Evolutionary conservation across 2,113 vertebrate genomes (phyloP).

Genomic region (Ictalurus furcatus): DNA sequence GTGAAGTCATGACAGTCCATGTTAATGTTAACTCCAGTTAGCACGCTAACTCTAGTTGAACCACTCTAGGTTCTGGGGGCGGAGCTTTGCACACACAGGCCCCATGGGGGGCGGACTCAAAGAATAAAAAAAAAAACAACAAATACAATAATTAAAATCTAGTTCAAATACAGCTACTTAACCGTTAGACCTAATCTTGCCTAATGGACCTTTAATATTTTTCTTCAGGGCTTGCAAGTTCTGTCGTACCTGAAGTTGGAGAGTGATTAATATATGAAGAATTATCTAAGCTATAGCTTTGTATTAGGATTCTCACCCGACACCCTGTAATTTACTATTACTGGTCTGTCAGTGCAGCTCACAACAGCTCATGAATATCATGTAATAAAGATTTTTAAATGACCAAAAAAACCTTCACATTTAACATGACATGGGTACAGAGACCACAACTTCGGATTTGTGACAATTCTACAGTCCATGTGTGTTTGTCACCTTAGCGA

Average conservation of each 20-base stretch:
- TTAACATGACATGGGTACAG: background rate
- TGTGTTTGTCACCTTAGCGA: conserved; percentile 80
- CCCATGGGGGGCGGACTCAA: too few relatives aligned
- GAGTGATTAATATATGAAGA: background rate
- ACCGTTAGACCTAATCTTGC: background rate
- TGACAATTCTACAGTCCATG: background rate
- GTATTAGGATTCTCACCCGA: background rate
- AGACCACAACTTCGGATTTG: background rate
- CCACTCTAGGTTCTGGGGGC: too few relatives aligned
- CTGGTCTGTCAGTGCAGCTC: background rate
- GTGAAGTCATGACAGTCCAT: too few relatives aligned
- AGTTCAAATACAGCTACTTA: too few relatives aligned
- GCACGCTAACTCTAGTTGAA: too few relatives aligned
- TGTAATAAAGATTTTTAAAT: background rate
- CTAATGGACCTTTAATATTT: background rate
- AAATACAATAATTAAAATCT: too few relatives aligned
- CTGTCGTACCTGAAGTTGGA: background rate
- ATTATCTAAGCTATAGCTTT: background rate
- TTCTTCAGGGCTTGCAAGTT: background rate
- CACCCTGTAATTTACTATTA: background rate
- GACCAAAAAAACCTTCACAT: background rate
- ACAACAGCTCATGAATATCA: background rate
- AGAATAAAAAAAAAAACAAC: too few relatives aligned
- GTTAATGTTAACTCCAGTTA: too few relatives aligned
- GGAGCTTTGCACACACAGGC: too few relatives aligned